Percentiles rank a stretch among this genome's conserved stretches.
Conservation (phyloP, 2,113 vertebrate genomes). For the Amphilophus citrinellus region DNA sequence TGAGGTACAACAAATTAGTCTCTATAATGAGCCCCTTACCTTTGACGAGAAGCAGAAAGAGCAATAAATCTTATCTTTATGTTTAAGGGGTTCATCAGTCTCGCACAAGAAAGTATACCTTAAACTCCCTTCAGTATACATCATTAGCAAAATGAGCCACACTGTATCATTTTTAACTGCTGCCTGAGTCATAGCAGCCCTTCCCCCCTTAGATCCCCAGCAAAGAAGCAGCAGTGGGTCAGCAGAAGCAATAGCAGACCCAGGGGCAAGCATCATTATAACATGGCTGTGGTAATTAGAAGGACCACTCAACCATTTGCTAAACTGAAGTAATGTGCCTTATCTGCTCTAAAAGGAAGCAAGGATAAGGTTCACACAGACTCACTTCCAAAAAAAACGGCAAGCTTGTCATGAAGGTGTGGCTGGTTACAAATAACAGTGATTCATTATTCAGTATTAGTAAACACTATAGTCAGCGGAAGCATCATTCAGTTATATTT, state of each 20-base stretch:
- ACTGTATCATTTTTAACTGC: slow-evolving; percentile 31
- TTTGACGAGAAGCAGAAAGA: neutral
- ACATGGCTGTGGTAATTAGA: slow-evolving; percentile 68
- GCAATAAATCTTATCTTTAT: neutral
- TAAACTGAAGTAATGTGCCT: slow-evolving; percentile 68
- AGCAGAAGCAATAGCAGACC: slow-evolving; percentile 58
- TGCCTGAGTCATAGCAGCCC: slow-evolving; percentile 40
- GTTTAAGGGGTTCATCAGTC: neutral
- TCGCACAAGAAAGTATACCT: slow-evolving; percentile 12
- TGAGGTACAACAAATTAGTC: slow-evolving; percentile 1
- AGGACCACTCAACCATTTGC: slow-evolving; percentile 64
- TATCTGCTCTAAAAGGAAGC: slow-evolving; percentile 49
- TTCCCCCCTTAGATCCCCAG: slow-evolving; percentile 37
- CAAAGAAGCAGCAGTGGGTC: slow-evolving; percentile 63
- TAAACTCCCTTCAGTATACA: slow-evolving; percentile 21
- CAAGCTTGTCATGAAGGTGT: slow-evolving; percentile 27
- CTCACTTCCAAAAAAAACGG: slow-evolving; percentile 18
- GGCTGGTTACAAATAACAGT: neutral
- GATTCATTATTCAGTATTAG: neutral
- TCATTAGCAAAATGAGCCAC: neutral
- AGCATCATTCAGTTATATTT: neutral
- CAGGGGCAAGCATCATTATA: slow-evolving; percentile 64
- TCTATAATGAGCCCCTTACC: neutral
- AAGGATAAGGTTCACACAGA: slow-evolving; percentile 19
- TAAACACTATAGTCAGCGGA: neutral